phyloP scores from a whole-genome alignment of 2,113 vertebrate genomes.

The Tympanuchus pallidicinctus region DNA sequence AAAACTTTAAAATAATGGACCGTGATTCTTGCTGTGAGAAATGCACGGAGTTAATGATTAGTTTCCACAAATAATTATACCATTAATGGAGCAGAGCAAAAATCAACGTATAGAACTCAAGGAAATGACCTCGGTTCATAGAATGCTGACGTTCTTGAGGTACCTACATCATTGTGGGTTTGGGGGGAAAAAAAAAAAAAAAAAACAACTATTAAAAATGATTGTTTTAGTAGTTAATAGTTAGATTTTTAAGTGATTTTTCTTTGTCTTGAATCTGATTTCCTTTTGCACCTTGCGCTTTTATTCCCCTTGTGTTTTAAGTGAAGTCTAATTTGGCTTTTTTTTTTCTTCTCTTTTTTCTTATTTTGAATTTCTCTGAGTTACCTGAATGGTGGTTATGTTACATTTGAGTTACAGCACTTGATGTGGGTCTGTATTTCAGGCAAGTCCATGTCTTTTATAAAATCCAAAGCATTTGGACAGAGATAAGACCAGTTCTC shows the following conservation, averaged over 20 bases:
- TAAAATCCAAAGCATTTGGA: neutral
- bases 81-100: conserved; percentile 58
- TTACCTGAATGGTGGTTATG: neutral
- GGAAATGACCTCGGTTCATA: conserved; percentile 15
- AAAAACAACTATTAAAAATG: neutral
- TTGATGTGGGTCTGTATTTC: neutral
- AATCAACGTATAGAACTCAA: conserved; percentile 6
- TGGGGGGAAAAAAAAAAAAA: neutral
- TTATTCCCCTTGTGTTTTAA: neutral
- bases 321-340: neutral
- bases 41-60: conserved; percentile 40
- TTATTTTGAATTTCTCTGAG: neutral
- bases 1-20: conserved; percentile 38
- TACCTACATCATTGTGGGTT: fast-evolving
- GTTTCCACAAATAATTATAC: conserved; percentile 69
- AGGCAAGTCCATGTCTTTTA: neutral
- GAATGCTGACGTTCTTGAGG: neutral
- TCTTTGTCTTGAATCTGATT: neutral
- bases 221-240: neutral
- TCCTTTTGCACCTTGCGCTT: neutral
- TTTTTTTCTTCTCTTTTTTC: neutral
- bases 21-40: conserved; percentile 13
- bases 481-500: neutral
- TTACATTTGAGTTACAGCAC: neutral
- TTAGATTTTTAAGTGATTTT: neutral